Evolutionary conservation across 2,797 vertebrate genomes (phyloP).

Genomic region (Phalloptychus januarius): DNA sequence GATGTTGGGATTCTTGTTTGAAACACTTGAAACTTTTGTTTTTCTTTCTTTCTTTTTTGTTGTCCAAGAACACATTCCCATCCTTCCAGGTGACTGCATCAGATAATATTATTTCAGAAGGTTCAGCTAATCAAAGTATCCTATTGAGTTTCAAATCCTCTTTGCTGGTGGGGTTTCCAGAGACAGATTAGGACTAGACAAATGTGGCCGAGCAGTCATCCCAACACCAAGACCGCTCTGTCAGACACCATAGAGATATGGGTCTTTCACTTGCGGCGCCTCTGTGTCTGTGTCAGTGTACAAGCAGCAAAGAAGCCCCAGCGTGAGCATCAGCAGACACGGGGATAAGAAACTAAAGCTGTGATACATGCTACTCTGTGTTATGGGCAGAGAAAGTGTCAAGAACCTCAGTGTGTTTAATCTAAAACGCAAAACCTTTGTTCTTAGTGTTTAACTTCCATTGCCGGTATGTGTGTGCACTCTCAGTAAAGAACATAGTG

Average conservation of each 20-base stretch:
- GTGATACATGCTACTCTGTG: constrained; percentile 58
- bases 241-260: constrained; percentile 52
- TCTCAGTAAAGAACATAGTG: neutral
- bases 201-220: constrained; percentile 59
- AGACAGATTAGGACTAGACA: constrained; percentile 70
- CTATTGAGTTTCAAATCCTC: constrained; percentile 70
- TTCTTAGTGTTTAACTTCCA: constrained; percentile 25
- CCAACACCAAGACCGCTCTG: constrained; percentile 31
- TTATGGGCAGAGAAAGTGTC: constrained; percentile 54
- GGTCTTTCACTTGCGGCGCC: constrained; percentile 38
- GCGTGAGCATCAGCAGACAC: constrained; percentile 59
- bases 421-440: constrained; percentile 51
- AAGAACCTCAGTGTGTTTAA: constrained; percentile 48
- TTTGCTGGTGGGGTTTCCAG: constrained; percentile 51
- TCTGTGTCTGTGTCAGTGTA: constrained; percentile 28
- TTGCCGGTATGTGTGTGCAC: neutral
- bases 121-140: constrained; percentile 65
- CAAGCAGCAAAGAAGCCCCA: constrained; percentile 36
- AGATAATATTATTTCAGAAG: constrained; percentile 52
- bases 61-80: constrained; percentile 17
- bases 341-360: constrained; percentile 63
- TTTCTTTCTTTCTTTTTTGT: constrained; percentile 10
- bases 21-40: constrained; percentile 31
- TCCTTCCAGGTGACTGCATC: constrained; percentile 49
- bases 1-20: constrained; percentile 9